Percentiles rank a stretch among this genome's conserved stretches.
These are phyloP conservation scores for Andricus curvator DNA, from an alignment of 2,888 invertebrate species.

Conservation along the genomic window DNA sequence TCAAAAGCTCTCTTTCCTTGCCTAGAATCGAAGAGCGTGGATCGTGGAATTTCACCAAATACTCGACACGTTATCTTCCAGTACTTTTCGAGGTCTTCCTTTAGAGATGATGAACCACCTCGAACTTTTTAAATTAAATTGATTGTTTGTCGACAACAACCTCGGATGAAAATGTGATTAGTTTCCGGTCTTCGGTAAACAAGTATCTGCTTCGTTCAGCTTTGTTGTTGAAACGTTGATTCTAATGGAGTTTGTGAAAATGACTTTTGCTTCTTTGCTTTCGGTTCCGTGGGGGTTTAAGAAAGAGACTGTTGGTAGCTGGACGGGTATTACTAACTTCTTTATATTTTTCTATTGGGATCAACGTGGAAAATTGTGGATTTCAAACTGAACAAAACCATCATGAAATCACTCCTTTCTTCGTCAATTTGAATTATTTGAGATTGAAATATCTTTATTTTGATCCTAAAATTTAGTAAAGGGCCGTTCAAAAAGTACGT, in stretches of 20 bases:
- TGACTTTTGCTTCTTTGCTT: neutral
- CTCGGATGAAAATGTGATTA: neutral
- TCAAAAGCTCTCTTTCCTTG: slow-evolving; percentile 14
- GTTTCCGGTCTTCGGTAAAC: neutral
- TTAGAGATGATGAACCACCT: neutral
- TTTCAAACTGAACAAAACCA: neutral
- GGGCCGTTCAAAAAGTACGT: too few relatives aligned
- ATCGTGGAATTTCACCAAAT: slow-evolving; percentile 32
- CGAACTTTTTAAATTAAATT: neutral
- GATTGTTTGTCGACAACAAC: neutral
- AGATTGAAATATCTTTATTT: too few relatives aligned
- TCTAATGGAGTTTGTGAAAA: neutral
- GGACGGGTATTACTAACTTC: neutral
- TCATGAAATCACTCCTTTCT: too few relatives aligned
- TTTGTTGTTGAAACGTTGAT: neutral
- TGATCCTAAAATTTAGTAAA: too few relatives aligned
- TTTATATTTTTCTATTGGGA: neutral
- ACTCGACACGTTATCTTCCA: slow-evolving; percentile 17
- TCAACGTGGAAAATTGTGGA: neutral
- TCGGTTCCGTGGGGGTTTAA: neutral
- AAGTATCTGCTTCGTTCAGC: neutral
- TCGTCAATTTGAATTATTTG: too few relatives aligned
- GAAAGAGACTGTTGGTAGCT: neutral
- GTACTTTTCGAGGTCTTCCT: slow-evolving; percentile 13
- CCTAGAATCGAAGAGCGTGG: slow-evolving; percentile 10